phyloP scores from a whole-genome alignment of 2,888 invertebrate genomes.

The Campoplex capitator region DNA sequence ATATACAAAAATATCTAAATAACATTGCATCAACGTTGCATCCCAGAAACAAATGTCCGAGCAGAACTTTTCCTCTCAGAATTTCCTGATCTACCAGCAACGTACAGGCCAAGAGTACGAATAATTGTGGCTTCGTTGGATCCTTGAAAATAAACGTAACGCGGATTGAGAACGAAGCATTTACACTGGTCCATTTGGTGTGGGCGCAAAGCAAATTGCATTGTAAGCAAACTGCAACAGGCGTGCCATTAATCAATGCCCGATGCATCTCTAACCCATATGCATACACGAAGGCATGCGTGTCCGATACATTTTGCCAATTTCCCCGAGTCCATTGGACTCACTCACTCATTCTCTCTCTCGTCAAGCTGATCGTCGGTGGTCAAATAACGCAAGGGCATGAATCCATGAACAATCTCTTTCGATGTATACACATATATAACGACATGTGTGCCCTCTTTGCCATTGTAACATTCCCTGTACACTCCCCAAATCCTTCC shows the following conservation, averaged over 20 bases:
- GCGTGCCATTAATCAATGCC: slow-evolving; percentile 85
- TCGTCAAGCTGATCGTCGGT: slow-evolving; percentile 60
- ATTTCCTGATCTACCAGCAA: background rate
- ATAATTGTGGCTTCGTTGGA: background rate
- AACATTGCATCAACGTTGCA: background rate
- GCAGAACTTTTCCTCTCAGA: background rate
- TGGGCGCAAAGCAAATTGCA: slow-evolving; percentile 82
- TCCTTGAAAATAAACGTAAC: slow-evolving; percentile 22
- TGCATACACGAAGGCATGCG: slow-evolving; percentile 57
- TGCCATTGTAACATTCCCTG: slow-evolving; percentile 22
- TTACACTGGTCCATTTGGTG: slow-evolving; percentile 47
- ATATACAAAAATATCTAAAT: background rate
- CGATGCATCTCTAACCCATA: slow-evolving; percentile 76
- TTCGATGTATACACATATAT: slow-evolving; percentile 21
- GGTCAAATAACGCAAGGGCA: slow-evolving; percentile 69
- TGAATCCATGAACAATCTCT: slow-evolving; percentile 43
- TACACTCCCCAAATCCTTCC: slow-evolving; percentile 45
- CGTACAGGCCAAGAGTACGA: no score
- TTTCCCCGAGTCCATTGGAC: slow-evolving; percentile 77
- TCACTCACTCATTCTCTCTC: slow-evolving; percentile 23
- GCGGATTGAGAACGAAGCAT: slow-evolving; percentile 12
- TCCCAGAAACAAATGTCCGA: background rate
- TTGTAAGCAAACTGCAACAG: slow-evolving; percentile 85
- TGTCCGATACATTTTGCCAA: slow-evolving; percentile 80
- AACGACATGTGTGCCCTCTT: background rate